phyloP scores from a whole-genome alignment of 2,113 vertebrate genomes.

The Lontra canadensis region DNA sequence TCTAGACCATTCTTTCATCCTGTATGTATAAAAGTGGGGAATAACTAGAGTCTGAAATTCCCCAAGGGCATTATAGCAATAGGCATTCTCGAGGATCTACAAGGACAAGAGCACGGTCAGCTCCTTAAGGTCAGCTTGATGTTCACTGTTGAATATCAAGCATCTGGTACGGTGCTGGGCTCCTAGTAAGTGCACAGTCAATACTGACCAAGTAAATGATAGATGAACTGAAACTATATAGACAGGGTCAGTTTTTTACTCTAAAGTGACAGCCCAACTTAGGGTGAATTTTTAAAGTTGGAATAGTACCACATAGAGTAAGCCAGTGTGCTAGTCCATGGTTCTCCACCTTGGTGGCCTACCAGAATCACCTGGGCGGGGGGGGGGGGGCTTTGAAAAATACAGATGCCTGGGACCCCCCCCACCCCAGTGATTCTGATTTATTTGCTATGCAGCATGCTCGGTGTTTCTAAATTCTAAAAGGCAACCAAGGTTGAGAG shows the following conservation, averaged over 20 bases:
- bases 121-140: neutral
- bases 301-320: neutral
- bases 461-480: neutral
- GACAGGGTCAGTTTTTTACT: neutral
- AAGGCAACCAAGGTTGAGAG: neutral
- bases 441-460: neutral
- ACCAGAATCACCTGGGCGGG: neutral
- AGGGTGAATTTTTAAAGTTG: neutral
- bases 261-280: neutral
- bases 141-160: neutral
- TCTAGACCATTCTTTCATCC: neutral
- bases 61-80: neutral
- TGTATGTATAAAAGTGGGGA: neutral
- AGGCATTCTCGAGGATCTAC: neutral
- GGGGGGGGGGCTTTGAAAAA: neutral
- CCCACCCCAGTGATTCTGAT: neutral
- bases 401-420: neutral
- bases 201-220: neutral
- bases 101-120: neutral
- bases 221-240: neutral
- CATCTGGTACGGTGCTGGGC: neutral
- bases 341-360: neutral
- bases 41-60: neutral
- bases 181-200: neutral
- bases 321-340: too few species aligned